Percentiles rank a stretch among this genome's conserved stretches.
Evolutionary conservation across 2,797 vertebrate genomes (phyloP).

Genomic region (Onychomys leucogaster): DNA sequence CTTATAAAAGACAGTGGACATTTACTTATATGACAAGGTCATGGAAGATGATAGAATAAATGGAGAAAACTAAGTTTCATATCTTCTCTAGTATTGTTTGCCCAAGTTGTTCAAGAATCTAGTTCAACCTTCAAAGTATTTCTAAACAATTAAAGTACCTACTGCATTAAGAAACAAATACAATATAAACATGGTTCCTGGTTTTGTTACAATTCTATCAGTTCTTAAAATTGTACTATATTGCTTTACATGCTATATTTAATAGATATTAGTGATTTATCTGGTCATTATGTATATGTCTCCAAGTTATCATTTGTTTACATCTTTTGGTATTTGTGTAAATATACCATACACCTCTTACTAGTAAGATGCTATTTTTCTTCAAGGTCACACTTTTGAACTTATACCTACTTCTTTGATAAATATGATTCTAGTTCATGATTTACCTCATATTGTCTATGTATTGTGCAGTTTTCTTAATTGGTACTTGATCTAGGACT

Average conservation of each 20-base stretch:
- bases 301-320: not conserved
- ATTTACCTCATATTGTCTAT: not conserved
- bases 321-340: not conserved
- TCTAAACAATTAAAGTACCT: not conserved
- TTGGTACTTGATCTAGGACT: not conserved
- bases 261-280: not conserved
- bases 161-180: not conserved
- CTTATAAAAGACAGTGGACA: conserved; percentile 56
- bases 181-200: not conserved
- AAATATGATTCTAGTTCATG: not conserved
- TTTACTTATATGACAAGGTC: conserved; percentile 13
- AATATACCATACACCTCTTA: not conserved
- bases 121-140: not conserved
- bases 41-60: not conserved
- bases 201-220: not conserved
- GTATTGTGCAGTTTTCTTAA: not conserved
- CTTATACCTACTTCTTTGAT: too few species aligned
- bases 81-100: not conserved
- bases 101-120: not conserved
- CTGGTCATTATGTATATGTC: not conserved
- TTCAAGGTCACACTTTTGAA: not conserved
- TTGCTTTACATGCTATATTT: not conserved
- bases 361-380: not conserved
- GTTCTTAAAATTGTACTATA: not conserved
- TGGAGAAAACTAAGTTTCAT: not conserved